Conservation (phyloP, 2,113 vertebrate species). For the Actenoides lindsayi region DNA sequence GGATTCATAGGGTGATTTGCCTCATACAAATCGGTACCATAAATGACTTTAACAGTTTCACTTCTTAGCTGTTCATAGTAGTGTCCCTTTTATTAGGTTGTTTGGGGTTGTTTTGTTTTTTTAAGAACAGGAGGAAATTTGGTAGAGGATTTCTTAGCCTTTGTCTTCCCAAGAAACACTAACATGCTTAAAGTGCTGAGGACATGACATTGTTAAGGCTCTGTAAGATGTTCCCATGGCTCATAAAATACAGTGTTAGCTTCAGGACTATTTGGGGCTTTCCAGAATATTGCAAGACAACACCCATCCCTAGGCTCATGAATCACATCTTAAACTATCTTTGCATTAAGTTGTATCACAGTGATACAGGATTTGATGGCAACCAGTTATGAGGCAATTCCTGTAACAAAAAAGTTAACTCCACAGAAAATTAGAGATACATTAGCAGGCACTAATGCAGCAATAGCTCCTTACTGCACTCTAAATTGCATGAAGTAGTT, state of each 20-base stretch:
- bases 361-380: not conserved
- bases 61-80: not conserved
- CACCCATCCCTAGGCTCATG: not conserved
- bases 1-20: not conserved
- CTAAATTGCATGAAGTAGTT: not conserved
- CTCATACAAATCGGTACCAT: not conserved
- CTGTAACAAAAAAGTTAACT: not conserved
- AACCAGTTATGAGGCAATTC: constrained; percentile 29
- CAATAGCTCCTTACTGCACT: constrained; percentile 20
- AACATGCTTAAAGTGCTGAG: not conserved
- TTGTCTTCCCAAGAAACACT: not conserved
- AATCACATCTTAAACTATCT: not conserved
- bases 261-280: not conserved
- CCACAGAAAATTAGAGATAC: not conserved
- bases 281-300: not conserved
- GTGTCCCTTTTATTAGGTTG: not conserved
- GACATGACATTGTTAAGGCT: not conserved
- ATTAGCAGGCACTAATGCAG: not conserved
- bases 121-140: not conserved
- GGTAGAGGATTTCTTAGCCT: not conserved
- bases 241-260: not conserved
- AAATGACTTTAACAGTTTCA: not conserved
- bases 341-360: not conserved
- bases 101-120: not conserved
- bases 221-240: not conserved